Evolutionary conservation across 2,113 vertebrate species (phyloP).

Genomic region (Atractosteus spatula): DNA sequence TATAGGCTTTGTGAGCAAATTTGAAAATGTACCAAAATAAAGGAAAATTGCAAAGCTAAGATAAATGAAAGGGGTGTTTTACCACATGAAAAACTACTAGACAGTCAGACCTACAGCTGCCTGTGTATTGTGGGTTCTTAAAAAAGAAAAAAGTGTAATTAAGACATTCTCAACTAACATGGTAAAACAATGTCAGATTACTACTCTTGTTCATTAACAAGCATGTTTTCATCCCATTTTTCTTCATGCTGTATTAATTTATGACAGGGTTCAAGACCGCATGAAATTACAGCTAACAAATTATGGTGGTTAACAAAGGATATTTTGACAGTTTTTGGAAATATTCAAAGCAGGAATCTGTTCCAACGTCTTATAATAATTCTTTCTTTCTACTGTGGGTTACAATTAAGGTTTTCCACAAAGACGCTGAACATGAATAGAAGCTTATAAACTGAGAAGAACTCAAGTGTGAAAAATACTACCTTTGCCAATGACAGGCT

Average conservation of each 20-base stretch:
- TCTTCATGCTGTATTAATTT: constrained; percentile 84
- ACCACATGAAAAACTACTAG: constrained; percentile 34
- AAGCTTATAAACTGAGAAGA: constrained; percentile 15
- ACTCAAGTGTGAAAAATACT: constrained; percentile 38
- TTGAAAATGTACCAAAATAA: no score
- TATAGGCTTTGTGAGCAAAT: no score
- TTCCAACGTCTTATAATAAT: constrained; percentile 53
- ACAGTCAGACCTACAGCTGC: background rate
- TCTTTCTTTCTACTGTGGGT: constrained; percentile 44
- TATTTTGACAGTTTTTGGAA: constrained; percentile 73
- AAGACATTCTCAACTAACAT: constrained; percentile 74
- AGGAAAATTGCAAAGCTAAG: constrained; percentile 22
- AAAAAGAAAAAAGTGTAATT: constrained; percentile 58
- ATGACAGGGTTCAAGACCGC: constrained; percentile 76
- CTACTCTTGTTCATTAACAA: constrained; percentile 75
- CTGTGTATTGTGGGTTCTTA: background rate
- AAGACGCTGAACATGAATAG: constrained; percentile 27
- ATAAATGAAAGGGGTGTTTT: constrained; percentile 29
- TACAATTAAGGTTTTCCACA: constrained; percentile 26
- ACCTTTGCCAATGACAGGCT: background rate
- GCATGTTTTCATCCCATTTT: constrained; percentile 69
- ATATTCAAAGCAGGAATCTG: constrained; percentile 39
- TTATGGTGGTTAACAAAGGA: constrained; percentile 65
- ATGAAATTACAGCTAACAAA: constrained; percentile 82
- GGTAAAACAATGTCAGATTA: constrained; percentile 75